Conservation (phyloP, 2,888 invertebrate species). For the Lasioglossum morio region DNA sequence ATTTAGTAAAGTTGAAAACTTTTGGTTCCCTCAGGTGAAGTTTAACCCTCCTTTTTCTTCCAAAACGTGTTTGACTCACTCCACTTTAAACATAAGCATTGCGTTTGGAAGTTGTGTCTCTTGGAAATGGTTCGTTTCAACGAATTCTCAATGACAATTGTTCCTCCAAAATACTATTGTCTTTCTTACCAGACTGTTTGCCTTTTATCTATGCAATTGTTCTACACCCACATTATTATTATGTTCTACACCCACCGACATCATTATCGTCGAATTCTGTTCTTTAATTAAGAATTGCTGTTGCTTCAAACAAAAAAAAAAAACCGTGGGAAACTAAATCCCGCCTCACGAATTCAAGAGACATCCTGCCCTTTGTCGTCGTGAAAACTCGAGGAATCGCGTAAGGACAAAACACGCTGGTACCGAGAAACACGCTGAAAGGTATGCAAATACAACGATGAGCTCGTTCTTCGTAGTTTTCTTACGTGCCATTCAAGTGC, state of each 20-base stretch:
- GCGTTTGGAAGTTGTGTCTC: not conserved
- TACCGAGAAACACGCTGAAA: slow-evolving; percentile 20
- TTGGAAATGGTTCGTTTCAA: not conserved
- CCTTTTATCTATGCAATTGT: not conserved
- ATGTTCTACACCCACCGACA: not conserved
- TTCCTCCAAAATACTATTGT: not conserved
- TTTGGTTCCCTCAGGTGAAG: no score
- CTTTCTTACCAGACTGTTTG: not conserved
- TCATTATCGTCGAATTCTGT: not conserved
- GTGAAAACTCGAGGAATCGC: slow-evolving; percentile 5
- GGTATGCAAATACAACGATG: slow-evolving; percentile 46
- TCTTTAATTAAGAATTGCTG: slow-evolving; percentile 7
- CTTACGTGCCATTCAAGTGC: not conserved
- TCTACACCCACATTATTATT: not conserved
- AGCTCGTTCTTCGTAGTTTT: not conserved
- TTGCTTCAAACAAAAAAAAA: not conserved
- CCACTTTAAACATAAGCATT: not conserved
- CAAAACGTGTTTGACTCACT: not conserved
- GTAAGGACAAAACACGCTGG: not conserved
- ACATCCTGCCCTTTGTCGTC: not conserved
- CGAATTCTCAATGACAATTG: slow-evolving; percentile 7
- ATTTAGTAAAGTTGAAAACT: no score
- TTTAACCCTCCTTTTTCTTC: no score
- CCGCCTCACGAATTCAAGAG: not conserved
- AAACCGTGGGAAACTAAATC: not conserved